Evolutionary conservation across 2,113 vertebrate species (phyloP).

Genomic region (Ptychochromis oligacanthus): DNA sequence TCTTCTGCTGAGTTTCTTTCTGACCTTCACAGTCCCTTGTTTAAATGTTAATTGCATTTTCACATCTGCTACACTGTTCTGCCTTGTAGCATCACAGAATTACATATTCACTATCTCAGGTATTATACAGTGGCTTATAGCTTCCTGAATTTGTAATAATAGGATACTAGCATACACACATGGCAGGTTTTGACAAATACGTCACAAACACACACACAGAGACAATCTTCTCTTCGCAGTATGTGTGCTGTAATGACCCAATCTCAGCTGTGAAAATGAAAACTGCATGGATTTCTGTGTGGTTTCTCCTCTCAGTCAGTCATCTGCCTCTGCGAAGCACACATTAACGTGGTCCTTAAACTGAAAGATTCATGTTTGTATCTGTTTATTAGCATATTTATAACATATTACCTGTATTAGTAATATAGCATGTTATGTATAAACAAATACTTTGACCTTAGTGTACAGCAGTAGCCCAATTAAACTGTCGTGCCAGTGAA

Average conservation of each 20-base stretch:
- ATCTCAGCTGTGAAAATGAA: constrained; percentile 13
- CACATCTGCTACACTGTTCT: constrained; percentile 45
- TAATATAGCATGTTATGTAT: neutral
- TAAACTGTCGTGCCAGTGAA: neutral
- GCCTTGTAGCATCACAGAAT: constrained; percentile 16
- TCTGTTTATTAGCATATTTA: neutral
- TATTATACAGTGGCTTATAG: constrained; percentile 2
- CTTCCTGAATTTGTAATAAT: neutral
- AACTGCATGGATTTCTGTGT: neutral
- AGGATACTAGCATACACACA: neutral
- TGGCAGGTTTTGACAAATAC: neutral
- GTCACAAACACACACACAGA: neutral
- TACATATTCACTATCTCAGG: neutral
- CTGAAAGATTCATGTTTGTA: neutral
- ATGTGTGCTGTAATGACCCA: neutral
- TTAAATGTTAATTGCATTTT: constrained; percentile 69
- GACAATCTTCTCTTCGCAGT: neutral
- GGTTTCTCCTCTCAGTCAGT: neutral
- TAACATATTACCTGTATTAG: neutral
- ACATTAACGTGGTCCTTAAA: neutral
- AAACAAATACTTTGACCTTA: no score
- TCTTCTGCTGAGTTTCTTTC: constrained; percentile 10
- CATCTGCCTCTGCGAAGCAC: neutral
- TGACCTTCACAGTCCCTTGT: constrained; percentile 50
- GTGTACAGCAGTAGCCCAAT: neutral